These are phyloP conservation scores for Cydia pomonella DNA, from an alignment of 1,140 invertebrate genomes.

Conservation along the genomic window DNA sequence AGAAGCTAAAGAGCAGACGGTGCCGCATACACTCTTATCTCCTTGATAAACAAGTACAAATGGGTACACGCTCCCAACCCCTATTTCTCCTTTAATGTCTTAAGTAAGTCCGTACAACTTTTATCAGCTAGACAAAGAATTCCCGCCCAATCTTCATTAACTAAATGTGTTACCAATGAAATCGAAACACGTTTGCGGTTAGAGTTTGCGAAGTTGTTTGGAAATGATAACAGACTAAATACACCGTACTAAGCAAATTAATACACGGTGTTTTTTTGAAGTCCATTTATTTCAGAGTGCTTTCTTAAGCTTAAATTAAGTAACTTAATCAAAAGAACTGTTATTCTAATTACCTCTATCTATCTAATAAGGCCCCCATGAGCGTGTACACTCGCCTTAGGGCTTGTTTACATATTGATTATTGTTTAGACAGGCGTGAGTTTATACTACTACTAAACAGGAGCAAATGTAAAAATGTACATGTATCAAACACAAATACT, in stretches of 20 bases:
- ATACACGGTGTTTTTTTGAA: too few relatives aligned
- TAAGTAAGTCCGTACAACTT: slow-evolving; percentile 62
- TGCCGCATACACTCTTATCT: slow-evolving; percentile 64
- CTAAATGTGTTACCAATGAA: slow-evolving; percentile 54
- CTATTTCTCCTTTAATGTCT: slow-evolving; percentile 66
- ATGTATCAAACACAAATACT: too few relatives aligned
- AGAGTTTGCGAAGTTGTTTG: slow-evolving; percentile 28
- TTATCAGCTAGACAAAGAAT: slow-evolving; percentile 58
- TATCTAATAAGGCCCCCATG: too few relatives aligned
- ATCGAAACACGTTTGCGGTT: slow-evolving; percentile 42
- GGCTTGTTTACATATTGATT: too few relatives aligned
- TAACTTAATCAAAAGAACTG: too few relatives aligned
- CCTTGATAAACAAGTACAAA: slow-evolving; percentile 72
- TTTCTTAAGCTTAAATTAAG: too few relatives aligned
- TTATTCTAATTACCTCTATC: too few relatives aligned
- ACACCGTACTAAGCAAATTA: neutral
- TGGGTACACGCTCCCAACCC: slow-evolving; percentile 65
- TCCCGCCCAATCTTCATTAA: slow-evolving; percentile 55
- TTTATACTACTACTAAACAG: too few relatives aligned
- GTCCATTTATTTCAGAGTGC: too few relatives aligned
- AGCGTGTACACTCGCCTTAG: too few relatives aligned
- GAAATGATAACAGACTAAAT: slow-evolving; percentile 13
- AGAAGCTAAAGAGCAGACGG: slow-evolving; percentile 51
- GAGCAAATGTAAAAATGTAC: too few relatives aligned
- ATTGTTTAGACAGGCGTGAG: too few relatives aligned